Percentiles rank a stretch among this genome's conserved stretches.
These are phyloP conservation scores for Menidia menidia DNA, from an alignment of 2,797 vertebrate species.

Conservation along the genomic window DNA sequence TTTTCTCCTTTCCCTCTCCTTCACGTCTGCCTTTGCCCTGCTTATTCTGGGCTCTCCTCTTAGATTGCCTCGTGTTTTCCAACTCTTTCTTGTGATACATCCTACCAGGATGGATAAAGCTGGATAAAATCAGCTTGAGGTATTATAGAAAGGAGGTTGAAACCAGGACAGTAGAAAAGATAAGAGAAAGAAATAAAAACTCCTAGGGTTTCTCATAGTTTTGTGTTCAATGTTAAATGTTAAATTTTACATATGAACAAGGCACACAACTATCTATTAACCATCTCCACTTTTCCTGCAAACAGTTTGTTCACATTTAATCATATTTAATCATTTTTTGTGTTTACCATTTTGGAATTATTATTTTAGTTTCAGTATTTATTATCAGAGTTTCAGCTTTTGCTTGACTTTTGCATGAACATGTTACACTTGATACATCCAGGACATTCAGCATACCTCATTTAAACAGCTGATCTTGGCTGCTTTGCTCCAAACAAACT, in stretches of 20 bases:
- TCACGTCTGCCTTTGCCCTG: conserved; percentile 67
- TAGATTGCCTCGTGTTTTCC: conserved; percentile 80
- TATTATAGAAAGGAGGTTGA: conserved; percentile 74
- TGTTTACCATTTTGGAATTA: not conserved
- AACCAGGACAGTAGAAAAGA: conserved; percentile 46
- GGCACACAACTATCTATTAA: conserved; percentile 6
- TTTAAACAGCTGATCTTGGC: conserved; percentile 4
- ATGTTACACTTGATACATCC: not conserved
- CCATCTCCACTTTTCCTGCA: not conserved
- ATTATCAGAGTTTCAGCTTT: not conserved
- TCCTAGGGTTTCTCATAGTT: conserved; percentile 38
- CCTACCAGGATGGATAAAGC: conserved; percentile 80
- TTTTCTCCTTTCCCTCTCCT: conserved; percentile 74
- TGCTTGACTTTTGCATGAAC: not conserved
- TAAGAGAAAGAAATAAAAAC: conserved; percentile 50
- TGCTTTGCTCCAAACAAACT: conserved; percentile 11
- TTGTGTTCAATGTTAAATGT: conserved; percentile 66
- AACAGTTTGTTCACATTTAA: not conserved
- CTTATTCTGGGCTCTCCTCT: conserved; percentile 58
- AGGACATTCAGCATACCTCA: not conserved
- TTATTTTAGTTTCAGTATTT: not conserved
- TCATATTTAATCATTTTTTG: too few relatives aligned
- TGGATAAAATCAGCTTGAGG: conserved; percentile 84
- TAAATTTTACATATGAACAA: conserved; percentile 9
- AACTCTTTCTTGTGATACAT: conserved; percentile 82